These are phyloP conservation scores for Streptopelia turtur DNA, from an alignment of 2,797 vertebrate genomes.

Conservation along the genomic window DNA sequence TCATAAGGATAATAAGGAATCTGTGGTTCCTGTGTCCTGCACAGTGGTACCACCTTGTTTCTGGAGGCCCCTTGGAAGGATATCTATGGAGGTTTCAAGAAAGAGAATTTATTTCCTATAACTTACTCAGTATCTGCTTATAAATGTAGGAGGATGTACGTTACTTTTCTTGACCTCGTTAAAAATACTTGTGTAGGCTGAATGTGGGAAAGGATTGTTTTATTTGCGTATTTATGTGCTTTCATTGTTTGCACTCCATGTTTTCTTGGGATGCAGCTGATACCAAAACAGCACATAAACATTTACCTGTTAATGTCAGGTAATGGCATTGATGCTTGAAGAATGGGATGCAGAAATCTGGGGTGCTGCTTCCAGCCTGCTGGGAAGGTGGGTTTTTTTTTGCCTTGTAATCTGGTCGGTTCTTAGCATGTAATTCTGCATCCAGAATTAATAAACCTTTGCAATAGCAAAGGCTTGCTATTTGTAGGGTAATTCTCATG, in stretches of 20 bases:
- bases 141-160: rapidly evolving
- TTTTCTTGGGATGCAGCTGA: background rate
- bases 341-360: background rate
- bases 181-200: background rate
- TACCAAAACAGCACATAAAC: background rate
- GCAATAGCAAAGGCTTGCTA: background rate
- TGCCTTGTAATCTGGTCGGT: background rate
- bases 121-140: background rate
- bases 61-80: background rate
- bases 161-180: background rate
- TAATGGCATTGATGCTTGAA: background rate
- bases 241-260: rapidly evolving
- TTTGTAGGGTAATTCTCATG: background rate
- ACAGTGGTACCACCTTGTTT: background rate
- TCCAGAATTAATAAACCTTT: background rate
- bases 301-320: background rate
- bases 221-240: rapidly evolving
- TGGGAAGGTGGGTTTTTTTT: background rate
- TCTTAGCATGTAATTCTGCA: background rate
- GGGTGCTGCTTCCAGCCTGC: background rate
- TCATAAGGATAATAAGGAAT: background rate
- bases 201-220: background rate
- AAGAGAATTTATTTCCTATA: background rate
- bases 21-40: background rate
- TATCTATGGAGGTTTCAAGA: background rate